These are phyloP conservation scores for Meteorus colon DNA, from an alignment of 2,888 invertebrate species.

Conservation along the genomic window DNA sequence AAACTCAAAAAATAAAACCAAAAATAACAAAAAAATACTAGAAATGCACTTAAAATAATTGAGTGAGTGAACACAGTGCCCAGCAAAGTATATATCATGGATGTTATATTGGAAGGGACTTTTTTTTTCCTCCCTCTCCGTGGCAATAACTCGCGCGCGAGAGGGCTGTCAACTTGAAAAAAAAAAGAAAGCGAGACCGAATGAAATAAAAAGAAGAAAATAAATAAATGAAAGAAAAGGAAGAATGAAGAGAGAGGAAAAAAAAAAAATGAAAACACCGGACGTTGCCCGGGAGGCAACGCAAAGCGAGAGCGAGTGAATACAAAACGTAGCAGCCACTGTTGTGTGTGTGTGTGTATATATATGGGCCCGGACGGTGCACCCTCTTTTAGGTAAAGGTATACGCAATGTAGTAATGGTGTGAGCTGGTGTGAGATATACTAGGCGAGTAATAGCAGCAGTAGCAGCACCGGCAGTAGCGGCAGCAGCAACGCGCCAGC, in stretches of 20 bases:
- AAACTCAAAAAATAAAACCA: background rate
- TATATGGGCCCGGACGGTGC: background rate
- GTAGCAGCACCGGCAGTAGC: constrained; percentile 10
- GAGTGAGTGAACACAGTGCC: constrained; percentile 4
- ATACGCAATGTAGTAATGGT: constrained; percentile 13
- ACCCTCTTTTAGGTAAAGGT: constrained; percentile 25
- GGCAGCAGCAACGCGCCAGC: constrained; percentile 19
- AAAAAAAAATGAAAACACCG: constrained; percentile 26
- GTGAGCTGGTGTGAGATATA: background rate
- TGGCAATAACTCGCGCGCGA: constrained; percentile 28
- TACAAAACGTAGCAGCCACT: background rate
- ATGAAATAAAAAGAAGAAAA: background rate
- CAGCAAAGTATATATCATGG: background rate
- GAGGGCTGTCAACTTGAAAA: constrained; percentile 41
- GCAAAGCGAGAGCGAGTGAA: constrained; percentile 33
- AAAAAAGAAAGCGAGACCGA: background rate
- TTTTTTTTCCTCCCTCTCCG: background rate
- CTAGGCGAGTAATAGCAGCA: constrained; percentile 13
- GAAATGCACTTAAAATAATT: constrained; percentile 26
- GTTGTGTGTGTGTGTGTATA: background rate
- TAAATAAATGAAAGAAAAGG: background rate
- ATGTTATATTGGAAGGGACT: background rate
- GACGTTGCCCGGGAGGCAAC: constrained; percentile 37
- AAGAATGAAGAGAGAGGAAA: background rate
- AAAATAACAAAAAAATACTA: background rate